Evolutionary conservation across 2,797 vertebrate species (phyloP), one percentile per base, ranked within the genome.

Genomic region (Stomatorhinus walkeri): DNA sequence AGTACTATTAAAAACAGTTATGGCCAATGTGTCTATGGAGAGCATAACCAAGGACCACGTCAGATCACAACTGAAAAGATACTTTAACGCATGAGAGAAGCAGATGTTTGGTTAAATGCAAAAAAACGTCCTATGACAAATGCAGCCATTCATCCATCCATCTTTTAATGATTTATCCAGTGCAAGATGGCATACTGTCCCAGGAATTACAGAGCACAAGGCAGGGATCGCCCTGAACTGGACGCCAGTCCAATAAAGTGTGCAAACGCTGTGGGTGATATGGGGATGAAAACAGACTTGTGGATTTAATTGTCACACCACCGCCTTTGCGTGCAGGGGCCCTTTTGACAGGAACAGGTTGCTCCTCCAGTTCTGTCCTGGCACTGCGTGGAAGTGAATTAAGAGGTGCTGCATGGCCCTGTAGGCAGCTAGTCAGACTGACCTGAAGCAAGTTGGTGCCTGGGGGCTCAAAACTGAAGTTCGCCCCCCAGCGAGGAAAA

Each of bases 361-460:
- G 19, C 43, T 48, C 43, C 40, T 72, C 68, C 14, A 72, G 68
- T 24, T n/a, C 43, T 48, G 79, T 48, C 43, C 7, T 46, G 32
- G 46, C 46, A 10, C 22, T 49, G 40, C 79, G n/a, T 49, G 79
- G 40, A 84, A n/a, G 10, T 48, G 79, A 46, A 84, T 84, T 84
- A 84, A 14, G 40, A 72, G 68, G 68, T 4, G 0, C 68, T 72
- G 68, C 68, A 72, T 40, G 68, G 14, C 28, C 68, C 68, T 36
- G 14, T 19, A n/a, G 40, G 40, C 76, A 81, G 76, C 76, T 6
- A 81, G 76, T 81, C 76, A 46, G 40, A 10, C 76, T 81, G 36
- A 81, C 76, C 76, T 43, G 76, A 81, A 81, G 76, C 40, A 14
- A 81, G 46, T 43, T 81, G 76, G 76, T 81, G 76, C 76, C 76